Evolutionary conservation across 2,797 vertebrate genomes (phyloP).

Genomic region (Melanotaenia pygmaea): DNA sequence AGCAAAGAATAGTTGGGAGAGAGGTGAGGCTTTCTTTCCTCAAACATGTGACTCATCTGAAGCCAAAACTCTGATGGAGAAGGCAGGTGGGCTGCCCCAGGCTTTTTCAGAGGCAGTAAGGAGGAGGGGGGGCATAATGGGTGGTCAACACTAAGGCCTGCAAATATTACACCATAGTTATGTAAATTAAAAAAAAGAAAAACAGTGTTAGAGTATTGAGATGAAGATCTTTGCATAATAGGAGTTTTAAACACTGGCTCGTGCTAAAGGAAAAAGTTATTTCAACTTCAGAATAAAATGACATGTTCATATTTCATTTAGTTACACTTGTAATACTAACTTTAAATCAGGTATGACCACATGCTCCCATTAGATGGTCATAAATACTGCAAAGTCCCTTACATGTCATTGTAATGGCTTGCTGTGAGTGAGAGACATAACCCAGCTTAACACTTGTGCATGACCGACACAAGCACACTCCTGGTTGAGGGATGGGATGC

Average conservation of each 20-base stretch:
- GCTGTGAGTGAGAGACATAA: too few relatives aligned
- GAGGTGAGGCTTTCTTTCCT: slow-evolving; percentile 43
- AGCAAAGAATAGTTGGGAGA: slow-evolving; percentile 36
- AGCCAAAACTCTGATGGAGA: slow-evolving; percentile 43
- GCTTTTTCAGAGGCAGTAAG: slow-evolving; percentile 25
- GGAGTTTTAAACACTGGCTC: too few relatives aligned
- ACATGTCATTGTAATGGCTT: too few relatives aligned
- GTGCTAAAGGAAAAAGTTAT: neutral
- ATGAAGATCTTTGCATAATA: neutral
- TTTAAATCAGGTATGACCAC: neutral
- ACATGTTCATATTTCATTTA: too few relatives aligned
- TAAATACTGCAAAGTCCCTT: too few relatives aligned
- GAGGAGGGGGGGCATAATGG: slow-evolving; percentile 29
- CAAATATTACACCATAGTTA: slow-evolving; percentile 46
- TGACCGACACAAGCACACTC: neutral
- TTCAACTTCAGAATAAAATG: neutral
- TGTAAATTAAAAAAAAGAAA: slow-evolving; percentile 24
- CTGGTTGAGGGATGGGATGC: neutral
- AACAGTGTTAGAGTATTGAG: neutral
- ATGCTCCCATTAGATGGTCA: too few relatives aligned
- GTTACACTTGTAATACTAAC: neutral
- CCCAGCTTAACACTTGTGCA: too few relatives aligned
- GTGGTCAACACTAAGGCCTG: slow-evolving; percentile 51
- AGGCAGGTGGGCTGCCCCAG: slow-evolving; percentile 28
- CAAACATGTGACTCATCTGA: slow-evolving; percentile 55